phyloP scores from a whole-genome alignment of 2,113 vertebrate species.

The Tor tambroides region DNA sequence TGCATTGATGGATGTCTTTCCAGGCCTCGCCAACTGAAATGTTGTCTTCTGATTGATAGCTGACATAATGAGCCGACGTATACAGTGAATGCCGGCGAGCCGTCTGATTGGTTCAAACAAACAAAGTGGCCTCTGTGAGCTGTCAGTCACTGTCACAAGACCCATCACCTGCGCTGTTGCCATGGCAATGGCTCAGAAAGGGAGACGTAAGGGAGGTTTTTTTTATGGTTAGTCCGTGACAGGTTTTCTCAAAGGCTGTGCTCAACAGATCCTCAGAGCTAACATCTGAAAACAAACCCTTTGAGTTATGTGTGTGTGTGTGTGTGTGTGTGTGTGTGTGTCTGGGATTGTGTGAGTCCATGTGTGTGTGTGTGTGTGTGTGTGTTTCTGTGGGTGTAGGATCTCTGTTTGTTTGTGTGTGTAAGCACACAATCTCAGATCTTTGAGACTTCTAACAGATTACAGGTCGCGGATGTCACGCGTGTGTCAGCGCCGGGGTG shows the following conservation, averaged over 20 bases:
- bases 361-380: not conserved
- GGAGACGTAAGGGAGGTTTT: not conserved
- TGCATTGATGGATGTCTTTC: slow-evolving; percentile 11
- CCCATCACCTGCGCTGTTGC: slow-evolving; percentile 42
- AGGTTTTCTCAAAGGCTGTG: slow-evolving; percentile 19
- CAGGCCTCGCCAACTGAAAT: not conserved
- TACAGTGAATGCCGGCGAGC: slow-evolving; percentile 2
- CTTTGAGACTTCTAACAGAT: slow-evolving; percentile 73
- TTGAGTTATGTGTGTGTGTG: not conserved
- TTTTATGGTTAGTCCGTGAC: slow-evolving; percentile 20
- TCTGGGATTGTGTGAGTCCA: not conserved
- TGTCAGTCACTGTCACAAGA: slow-evolving; percentile 55
- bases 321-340: not conserved
- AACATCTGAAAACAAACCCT: slow-evolving; percentile 1
- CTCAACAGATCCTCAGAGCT: not conserved
- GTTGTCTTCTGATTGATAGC: slow-evolving; percentile 32
- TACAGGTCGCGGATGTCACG: slow-evolving; percentile 70
- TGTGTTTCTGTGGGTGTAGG: not conserved
- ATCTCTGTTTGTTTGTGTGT: slow-evolving; percentile 9
- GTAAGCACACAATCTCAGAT: slow-evolving; percentile 4
- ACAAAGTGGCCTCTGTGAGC: slow-evolving; percentile 20
- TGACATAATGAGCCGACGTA: slow-evolving; percentile 38
- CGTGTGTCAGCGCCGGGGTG: not conserved
- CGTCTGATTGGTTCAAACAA: slow-evolving; percentile 15
- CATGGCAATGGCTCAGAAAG: slow-evolving; percentile 41